phyloP scores from a whole-genome alignment of 2,888 invertebrate species.

The Platycheirus rosarum region DNA sequence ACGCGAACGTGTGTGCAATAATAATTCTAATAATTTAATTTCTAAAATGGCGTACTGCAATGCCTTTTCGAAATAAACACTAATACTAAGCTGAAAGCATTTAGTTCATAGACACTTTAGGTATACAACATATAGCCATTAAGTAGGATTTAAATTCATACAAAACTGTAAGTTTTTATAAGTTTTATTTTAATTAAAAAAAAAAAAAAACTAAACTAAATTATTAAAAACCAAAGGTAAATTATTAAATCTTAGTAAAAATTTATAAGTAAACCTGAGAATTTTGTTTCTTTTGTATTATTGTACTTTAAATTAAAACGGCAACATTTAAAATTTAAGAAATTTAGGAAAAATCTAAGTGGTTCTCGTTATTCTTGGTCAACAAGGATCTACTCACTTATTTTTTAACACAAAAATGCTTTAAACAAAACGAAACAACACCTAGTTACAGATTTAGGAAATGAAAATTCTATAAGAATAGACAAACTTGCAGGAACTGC shows the following conservation, averaged over 20 bases:
- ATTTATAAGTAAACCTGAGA: constrained; percentile 28
- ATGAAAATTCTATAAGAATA: constrained; percentile 59
- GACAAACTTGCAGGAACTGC: constrained; percentile 70
- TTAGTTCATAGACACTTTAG: constrained; percentile 64
- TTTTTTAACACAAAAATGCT: constrained; percentile 43
- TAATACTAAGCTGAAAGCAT: constrained; percentile 74
- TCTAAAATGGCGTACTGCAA: constrained; percentile 80
- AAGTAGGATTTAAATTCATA: constrained; percentile 71
- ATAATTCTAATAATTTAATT: constrained; percentile 80
- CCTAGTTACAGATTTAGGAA: constrained; percentile 39
- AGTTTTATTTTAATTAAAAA: constrained; percentile 58
- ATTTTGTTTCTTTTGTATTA: constrained; percentile 24
- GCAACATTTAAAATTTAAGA: constrained; percentile 46
- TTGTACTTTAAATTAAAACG: constrained; percentile 52
- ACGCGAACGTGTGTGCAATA: constrained; percentile 81
- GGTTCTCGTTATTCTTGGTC: constrained; percentile 31
- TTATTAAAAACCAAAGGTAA: constrained; percentile 43
- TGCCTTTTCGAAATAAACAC: constrained; percentile 80
- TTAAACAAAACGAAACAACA: constrained; percentile 43
- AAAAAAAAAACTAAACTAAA: constrained; percentile 47
- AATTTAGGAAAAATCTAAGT: constrained; percentile 32
- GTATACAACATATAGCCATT: constrained; percentile 61
- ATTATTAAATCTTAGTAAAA: no score
- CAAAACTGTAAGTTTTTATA: constrained; percentile 56
- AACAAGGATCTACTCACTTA: constrained; percentile 9